Evolutionary conservation across 2,113 vertebrate genomes (phyloP), one percentile per base, ranked within the genome.

Genomic region (Pampusana beccarii): DNA sequence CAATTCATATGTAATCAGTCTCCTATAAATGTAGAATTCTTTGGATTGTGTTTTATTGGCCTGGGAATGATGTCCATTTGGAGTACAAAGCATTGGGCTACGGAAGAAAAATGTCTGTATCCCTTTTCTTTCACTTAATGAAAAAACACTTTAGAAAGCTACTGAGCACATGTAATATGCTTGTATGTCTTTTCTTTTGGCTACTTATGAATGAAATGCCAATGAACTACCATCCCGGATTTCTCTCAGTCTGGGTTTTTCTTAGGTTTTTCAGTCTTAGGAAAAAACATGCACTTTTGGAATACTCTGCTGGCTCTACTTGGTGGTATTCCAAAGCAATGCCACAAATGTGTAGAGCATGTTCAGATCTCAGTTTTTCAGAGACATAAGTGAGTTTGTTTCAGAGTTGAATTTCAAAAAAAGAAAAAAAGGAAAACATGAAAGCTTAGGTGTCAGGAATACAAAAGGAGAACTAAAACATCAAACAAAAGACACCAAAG

Each of bases 231-330:
- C 15, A 48, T 8, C 12, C 6, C 10, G 3, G 6, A 40, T 38
- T 88, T 70, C 7, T 25, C 5, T 44, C 34, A 56, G 11, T 9
- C 4, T 9, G 51, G 9, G 0, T 34, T 42, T 71, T 79, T 48
- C 28, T 36, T 56, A 14, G 1, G 2, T 15, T 38, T 40, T 77
- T 67, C 11, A 6, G 14, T 72, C 80, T 69, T 44, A 7, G 28
- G 7, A 6, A 38, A 16, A 46, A 2, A 2, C 12, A 3, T 5
- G 1, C 3, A 3, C 1, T 67, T 89, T 19, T 38, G 26, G 14
- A 88, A 36, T 71, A 33, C 7, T 64, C 16, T 33, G 7, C 8
- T 2, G 3, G 18, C 78, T 91, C 18, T 81, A 44, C 24, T 71
- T 67, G 50, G n/a, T 66, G n/a, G 16, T 13, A 5, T 78, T 93